Conservation (phyloP, 2,113 vertebrate genomes). For the Gnathonemus echidnorhynchus region DNA sequence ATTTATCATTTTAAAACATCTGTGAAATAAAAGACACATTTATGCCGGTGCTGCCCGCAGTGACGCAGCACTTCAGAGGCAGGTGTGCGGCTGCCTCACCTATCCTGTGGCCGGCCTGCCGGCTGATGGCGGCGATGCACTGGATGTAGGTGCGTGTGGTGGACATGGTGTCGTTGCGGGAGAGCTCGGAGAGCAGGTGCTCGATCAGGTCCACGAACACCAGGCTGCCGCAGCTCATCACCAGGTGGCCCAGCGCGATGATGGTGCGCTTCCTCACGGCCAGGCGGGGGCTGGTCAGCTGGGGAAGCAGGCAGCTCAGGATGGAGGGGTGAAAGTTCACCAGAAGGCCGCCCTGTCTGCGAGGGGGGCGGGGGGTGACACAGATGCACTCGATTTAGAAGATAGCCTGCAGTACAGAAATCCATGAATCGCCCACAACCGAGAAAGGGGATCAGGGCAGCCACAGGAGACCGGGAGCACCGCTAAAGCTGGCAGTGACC, state of each 20-base stretch:
- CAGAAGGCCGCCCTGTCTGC: slow-evolving; percentile 94
- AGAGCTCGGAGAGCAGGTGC: slow-evolving; percentile 90
- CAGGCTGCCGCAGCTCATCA: slow-evolving; percentile 97
- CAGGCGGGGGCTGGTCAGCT: slow-evolving; percentile 94
- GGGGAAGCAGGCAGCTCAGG: slow-evolving; percentile 94
- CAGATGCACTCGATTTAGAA: not conserved
- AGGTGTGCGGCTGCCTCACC: slow-evolving; percentile 61
- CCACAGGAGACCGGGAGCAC: not conserved
- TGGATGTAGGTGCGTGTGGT: slow-evolving; percentile 98
- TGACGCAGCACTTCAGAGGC: not conserved
- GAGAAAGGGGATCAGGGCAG: not conserved
- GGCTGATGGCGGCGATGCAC: slow-evolving; percentile 96
- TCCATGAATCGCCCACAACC: not conserved
- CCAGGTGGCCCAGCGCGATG: slow-evolving; percentile 95
- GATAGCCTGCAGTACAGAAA: not conserved
- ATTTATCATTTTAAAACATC: not conserved
- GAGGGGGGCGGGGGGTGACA: slow-evolving; percentile 12
- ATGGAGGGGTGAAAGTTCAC: slow-evolving; percentile 99
- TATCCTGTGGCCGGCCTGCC: slow-evolving; percentile 95
- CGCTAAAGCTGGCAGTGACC: not conserved
- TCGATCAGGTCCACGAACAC: slow-evolving; percentile 98
- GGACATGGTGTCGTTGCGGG: slow-evolving; percentile 97
- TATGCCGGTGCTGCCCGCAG: not conserved
- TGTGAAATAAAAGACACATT: not conserved
- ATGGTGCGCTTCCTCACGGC: slow-evolving; percentile 98